Base-by-base conservation (phyloP, 2,888 invertebrate genomes). In the Sinelater perroti region DNA sequence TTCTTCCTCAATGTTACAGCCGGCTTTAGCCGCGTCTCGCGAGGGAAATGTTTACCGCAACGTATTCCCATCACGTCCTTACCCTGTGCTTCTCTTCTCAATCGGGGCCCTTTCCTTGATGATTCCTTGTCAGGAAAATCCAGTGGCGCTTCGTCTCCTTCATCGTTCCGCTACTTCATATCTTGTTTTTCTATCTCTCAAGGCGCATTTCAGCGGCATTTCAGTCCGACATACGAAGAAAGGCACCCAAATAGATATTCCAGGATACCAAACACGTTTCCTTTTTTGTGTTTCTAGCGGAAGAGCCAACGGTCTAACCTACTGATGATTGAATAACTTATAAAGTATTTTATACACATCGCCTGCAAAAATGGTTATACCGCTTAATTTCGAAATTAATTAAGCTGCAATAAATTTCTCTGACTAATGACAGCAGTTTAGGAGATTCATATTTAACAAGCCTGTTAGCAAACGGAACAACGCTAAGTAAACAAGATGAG, bases 21-120 rank as follows among this genome's bases (percentile, higher is more conserved):
- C 56, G 65, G 61, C 63, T 66, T 67, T 68, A 66, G 65, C 65
- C 61, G 61, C 64, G 61, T 56, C 64, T 66, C 70, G 65, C 69
- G 67, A 63, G 68, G 69, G 70, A 69, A 67, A 68, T 68, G 67
- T 67, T 67, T 61, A 64, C 66, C 63, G 64, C 65, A 62, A 64
- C 64, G 67, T 58, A 71, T 70, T 71, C 71, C 63, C 68, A 67
- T 67, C 71, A 71, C 71, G 71, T 70, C 56, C 52, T 60, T 45
- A 58, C 64, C 49, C 57, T 64, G 63, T 64, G 64, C 64, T 63
- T 47, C 52, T 59, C 55, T 55, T 60, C 55, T 60, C 55, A 55
- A 60, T 55, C 55, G 47, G 46, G 59, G 42, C 50, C 59, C 63
- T 60, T 56, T 58, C 56, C 61, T 50, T 61, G 66, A 65, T 63